These are phyloP conservation scores for Anastrepha ludens DNA, from an alignment of 1,140 invertebrate species.

Conservation along the genomic window DNA sequence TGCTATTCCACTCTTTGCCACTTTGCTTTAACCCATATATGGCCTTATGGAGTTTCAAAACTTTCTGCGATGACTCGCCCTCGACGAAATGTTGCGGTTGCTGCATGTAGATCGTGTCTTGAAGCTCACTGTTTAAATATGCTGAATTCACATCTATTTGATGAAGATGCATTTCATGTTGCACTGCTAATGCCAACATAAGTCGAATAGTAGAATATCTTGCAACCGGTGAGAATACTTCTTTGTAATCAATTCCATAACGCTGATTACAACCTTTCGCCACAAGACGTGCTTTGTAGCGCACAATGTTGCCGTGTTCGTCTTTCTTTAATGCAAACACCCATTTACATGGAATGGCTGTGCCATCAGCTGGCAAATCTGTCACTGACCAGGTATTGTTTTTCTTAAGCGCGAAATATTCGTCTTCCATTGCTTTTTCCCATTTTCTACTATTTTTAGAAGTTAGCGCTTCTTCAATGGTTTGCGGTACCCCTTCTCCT, in stretches of 20 bases:
- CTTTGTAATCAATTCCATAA: constrained; percentile 62
- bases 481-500: too few relatives aligned
- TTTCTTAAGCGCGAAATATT: constrained; percentile 47
- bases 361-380: constrained; percentile 58
- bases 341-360: constrained; percentile 69
- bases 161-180: not conserved
- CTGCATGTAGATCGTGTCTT: constrained; percentile 48
- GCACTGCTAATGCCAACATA: not conserved
- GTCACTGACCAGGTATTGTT: constrained; percentile 60
- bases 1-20: constrained; percentile 35
- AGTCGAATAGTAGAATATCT: constrained; percentile 22
- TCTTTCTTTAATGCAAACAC: constrained; percentile 70
- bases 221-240: constrained; percentile 49
- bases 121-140: constrained; percentile 47
- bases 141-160: constrained; percentile 54
- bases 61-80: not conserved
- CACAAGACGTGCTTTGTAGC: constrained; percentile 73
- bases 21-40: constrained; percentile 53
- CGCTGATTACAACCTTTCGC: constrained; percentile 66
- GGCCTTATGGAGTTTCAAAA: constrained; percentile 44
- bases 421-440: constrained; percentile 54
- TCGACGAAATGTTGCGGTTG: constrained; percentile 33
- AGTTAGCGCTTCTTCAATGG: too few relatives aligned
- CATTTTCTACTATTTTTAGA: not conserved
- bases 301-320: constrained; percentile 60